phyloP scores from a whole-genome alignment of 2,888 invertebrate species.

The Andrena bicolor region DNA sequence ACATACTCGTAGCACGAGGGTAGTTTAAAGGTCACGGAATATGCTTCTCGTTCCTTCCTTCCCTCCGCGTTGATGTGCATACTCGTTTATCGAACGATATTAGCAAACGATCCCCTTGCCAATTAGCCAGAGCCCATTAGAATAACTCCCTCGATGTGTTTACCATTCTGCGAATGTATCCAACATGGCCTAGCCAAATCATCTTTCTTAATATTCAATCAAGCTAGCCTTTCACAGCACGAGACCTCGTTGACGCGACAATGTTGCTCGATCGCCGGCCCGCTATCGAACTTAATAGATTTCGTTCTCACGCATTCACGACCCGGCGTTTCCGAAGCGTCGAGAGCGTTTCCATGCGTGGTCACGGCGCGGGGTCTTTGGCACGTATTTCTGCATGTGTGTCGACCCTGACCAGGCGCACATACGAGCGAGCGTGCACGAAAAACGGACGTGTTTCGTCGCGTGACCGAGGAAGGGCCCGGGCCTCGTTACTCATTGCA shows the following conservation, averaged over 20 bases:
- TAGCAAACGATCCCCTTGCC: conserved; percentile 2
- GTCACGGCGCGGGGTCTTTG: conserved; percentile 16
- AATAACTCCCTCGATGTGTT: conserved; percentile 13
- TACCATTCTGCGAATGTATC: conserved; percentile 8
- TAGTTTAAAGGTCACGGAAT: conserved; percentile 51
- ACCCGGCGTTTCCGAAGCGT: background rate
- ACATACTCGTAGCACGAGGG: background rate
- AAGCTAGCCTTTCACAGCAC: background rate
- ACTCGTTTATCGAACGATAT: conserved; percentile 42
- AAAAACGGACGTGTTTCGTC: conserved; percentile 37
- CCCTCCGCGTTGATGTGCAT: conserved; percentile 35
- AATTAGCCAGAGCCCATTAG: conserved; percentile 27
- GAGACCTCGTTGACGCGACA: background rate
- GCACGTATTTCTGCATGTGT: conserved; percentile 36
- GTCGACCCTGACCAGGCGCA: conserved; percentile 52
- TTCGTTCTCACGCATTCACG: conserved; percentile 7
- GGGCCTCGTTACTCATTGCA: conserved; percentile 41
- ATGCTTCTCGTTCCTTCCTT: conserved; percentile 53
- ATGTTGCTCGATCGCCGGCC: conserved; percentile 8
- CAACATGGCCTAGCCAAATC: background rate
- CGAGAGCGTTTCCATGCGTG: conserved; percentile 3
- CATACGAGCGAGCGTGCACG: conserved; percentile 6
- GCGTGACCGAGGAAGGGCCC: conserved; percentile 43
- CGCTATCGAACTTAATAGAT: conserved; percentile 14
- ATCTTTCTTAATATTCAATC: background rate